Evolutionary conservation across 2,113 vertebrate genomes (phyloP), one percentile per base, ranked within the genome.

Genomic region (Eretmochelys imbricata): DNA sequence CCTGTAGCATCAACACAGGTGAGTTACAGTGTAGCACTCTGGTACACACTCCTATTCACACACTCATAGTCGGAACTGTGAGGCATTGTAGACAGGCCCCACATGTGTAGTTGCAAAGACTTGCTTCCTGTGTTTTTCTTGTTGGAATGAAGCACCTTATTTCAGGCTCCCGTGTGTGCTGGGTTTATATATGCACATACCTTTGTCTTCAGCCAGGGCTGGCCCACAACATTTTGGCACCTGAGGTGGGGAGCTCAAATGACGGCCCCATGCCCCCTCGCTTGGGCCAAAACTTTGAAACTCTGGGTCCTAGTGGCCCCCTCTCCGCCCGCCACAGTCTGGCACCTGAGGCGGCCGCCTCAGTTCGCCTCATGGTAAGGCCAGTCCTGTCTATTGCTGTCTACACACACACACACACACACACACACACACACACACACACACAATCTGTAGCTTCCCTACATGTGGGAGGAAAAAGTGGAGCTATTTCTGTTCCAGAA

Each of bases 371-470:
- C 42, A 42, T 42, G 42, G 42, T 42, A 42, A 42, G 42, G 42
- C 42, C 42, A 42, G 42, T 42, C 42, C 42, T 25, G 46, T 6
- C 6, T 46, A 83, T 53, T 50, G n/a, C 22, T 17, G 16, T 38
- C 8, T 46, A 20, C 1, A 86, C 38, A 79, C 4, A 59, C 22
- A 4, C 14, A 6, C 5, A 42, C 11, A 9, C 1, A 83, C 38
- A 4, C 14, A 6, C 5, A 42, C 11, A 9, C 1, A 83, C 38
- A 78, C 4, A 57, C 16, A 3, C 14, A 6, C 4, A 35, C 6
- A 9, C 13, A 85, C 25, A 72, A 72, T 5, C 10, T 59, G 35
- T 72, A n/a, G n/a, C 65, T 72, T 72, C 65, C 55, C 59, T 31
- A 16, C 27, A 88, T 42, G 46, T 29, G 22, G 6, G 25, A 48